Evolutionary conservation across 2,888 invertebrate genomes (phyloP), one percentile per base, ranked within the genome.

Genomic region (Habrosyne pyritoides): DNA sequence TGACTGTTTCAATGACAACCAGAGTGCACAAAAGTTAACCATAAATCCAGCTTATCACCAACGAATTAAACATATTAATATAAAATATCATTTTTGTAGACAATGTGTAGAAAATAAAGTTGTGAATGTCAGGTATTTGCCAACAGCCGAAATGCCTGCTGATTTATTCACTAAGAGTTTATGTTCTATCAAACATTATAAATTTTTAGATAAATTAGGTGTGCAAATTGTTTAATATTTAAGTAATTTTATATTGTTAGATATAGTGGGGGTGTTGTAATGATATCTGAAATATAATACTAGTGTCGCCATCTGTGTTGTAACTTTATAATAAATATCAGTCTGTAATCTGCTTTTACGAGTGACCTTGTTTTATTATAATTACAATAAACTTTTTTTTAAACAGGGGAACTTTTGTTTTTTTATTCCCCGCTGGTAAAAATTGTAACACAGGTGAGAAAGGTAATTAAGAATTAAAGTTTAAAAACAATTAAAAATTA

Each of bases 141-240:
- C 53, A 21, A 56, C 57, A 50, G 52, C 53, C 46, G 54, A 61
- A 21, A 57, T 61, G 61, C 56, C 61, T 47, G 59, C 56, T 50
- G 60, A 60, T 46, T 18, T 60, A n/a, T 50, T 54, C 8, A 57
- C 60, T 0, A 60, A 56, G 28, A 51, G 52, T 36, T 28, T 56
- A n/a, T 26, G 49, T 52, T 21, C 42, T 12, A 14, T 36, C 5
- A 36, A 36, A 36, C 36, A 36, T 36, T 36, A 50, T 14, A 50
- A 48, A 5, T 33, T 53, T 48, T 53, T 53, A 22, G 48, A 48
- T 53, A 33, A 21, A 48, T 53, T 53, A 33, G 47, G 53, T 30
- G 30, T 53, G 47, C 53, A 53, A 48, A 30, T 21, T 21, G 3
- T 53, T 14, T 53, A 53, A 21, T 53, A 33, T 48, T 47, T 53